Evolutionary conservation across 2,888 invertebrate species (phyloP), one percentile per base, ranked within the genome.

Genomic region (Tupiocoris notatus): DNA sequence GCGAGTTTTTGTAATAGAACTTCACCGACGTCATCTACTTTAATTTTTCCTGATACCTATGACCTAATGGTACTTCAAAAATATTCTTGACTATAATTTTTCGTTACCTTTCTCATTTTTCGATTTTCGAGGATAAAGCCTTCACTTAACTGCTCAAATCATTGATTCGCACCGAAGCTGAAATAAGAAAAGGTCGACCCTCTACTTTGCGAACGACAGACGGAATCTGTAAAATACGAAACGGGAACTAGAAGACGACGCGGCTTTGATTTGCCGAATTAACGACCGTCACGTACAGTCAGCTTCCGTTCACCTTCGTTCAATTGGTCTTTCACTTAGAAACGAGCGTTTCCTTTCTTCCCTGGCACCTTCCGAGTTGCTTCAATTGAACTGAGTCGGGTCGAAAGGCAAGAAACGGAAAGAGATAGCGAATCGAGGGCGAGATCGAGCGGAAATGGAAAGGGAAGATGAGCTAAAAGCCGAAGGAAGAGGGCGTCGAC

Each of bases 231-330:
- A n/a, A 7, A 39, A 39, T 7, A 39, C 39, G 39, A 65, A 25
- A 25, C 24, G 22, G 71, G 3, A 59, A n/a, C 58, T 12, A 59
- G 21, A 59, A 16, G 61, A 59, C 25, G 73, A 54, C 73, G n/a
- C 73, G 61, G 22, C 25, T 70, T 59, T 70, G 70, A 73, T 73
- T 73, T 20, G 73, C 73, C 62, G 73, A 73, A 73, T 73, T 73
- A 73, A 63, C 63, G 63, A 63, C 24, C 20, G 73, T 73, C 73
- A 73, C 73, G 73, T 73, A 23, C 54, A 63, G 62, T 16, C 63
- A 39, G 39, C 62, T 73, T 63, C 56, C 63, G 25, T 59, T 70
- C 70, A 57, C 22, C 70, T 70, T 59, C 59, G 24, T 70, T 25
- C 59, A 17, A 17, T 21, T 7, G n/a, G 16, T 59, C 39, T 39